phyloP scores from a whole-genome alignment of 1,140 invertebrate genomes.

The Bathynomus jamesi region DNA sequence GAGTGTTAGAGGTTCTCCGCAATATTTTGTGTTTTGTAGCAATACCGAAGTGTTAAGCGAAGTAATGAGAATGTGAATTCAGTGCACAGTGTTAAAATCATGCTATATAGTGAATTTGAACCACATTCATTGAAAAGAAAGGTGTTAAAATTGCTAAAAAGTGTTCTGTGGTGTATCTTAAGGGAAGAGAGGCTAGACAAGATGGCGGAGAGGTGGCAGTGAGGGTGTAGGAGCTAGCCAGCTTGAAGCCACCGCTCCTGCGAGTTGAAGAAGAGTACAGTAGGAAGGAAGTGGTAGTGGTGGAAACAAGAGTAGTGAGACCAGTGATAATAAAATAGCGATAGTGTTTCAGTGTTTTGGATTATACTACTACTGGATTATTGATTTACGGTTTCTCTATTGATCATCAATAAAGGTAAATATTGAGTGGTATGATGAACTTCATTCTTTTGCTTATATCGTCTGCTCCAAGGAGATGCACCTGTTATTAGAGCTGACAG shows the following conservation, averaged over 20 bases:
- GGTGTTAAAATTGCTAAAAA: neutral
- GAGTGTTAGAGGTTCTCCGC: neutral
- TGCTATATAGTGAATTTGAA: neutral
- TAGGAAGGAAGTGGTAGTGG: neutral
- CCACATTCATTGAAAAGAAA: neutral
- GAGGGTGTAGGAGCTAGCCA: neutral
- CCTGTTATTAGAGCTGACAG: too few species aligned
- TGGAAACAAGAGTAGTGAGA: too few species aligned
- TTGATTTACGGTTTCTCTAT: too few species aligned
- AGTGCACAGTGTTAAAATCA: neutral
- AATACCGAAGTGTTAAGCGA: neutral
- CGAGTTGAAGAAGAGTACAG: neutral
- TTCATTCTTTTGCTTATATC: too few species aligned
- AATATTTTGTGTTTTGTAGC: neutral
- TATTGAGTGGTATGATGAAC: too few species aligned
- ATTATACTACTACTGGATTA: too few species aligned
- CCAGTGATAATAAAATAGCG: too few species aligned
- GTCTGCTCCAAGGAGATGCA: too few species aligned
- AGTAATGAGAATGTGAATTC: neutral
- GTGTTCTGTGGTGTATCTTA: neutral
- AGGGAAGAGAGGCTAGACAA: neutral
- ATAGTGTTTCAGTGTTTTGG: too few species aligned
- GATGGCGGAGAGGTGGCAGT: neutral
- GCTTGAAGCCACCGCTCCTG: neutral
- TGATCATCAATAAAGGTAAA: too few species aligned